Percentiles rank a stretch among this genome's conserved stretches.
Evolutionary conservation across 2,113 vertebrate species (phyloP).

Genomic region (Egretta garzetta): DNA sequence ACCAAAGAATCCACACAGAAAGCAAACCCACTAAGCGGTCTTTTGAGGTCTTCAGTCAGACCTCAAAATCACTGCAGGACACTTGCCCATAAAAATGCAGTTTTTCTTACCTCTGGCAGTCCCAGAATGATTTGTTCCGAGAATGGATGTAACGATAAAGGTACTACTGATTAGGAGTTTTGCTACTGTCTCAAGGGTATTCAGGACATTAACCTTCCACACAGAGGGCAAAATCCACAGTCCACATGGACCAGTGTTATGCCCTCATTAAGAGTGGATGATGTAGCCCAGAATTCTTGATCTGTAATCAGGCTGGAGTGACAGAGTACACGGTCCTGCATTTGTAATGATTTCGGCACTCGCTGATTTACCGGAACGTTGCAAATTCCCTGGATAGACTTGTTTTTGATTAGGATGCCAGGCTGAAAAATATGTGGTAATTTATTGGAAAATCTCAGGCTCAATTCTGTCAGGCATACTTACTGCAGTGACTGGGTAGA

Average conservation of each 20-base stretch:
- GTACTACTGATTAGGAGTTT: not conserved
- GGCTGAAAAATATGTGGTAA: not conserved
- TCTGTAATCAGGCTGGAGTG: not conserved
- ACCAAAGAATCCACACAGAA: not conserved
- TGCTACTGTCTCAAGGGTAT: not conserved
- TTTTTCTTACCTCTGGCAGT: not conserved
- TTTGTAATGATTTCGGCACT: not conserved
- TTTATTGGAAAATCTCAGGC: not conserved
- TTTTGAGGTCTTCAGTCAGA: not conserved
- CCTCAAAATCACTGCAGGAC: not conserved
- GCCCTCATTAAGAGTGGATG: not conserved
- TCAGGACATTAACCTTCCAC: not conserved
- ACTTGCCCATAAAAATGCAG: not conserved
- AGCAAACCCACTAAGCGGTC: not conserved
- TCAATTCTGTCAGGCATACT: not conserved
- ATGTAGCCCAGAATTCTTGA: not conserved
- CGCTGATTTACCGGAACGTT: not conserved
- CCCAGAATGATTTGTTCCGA: not conserved
- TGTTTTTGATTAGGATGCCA: not conserved
- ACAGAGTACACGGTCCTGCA: not conserved
- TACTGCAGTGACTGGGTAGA: not conserved
- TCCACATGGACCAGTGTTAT: fast-evolving
- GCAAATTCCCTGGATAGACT: not conserved
- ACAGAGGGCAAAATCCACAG: not conserved
- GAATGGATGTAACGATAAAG: not conserved